Conservation (phyloP, 2,113 vertebrate species). For the Geothlypis trichas region DNA sequence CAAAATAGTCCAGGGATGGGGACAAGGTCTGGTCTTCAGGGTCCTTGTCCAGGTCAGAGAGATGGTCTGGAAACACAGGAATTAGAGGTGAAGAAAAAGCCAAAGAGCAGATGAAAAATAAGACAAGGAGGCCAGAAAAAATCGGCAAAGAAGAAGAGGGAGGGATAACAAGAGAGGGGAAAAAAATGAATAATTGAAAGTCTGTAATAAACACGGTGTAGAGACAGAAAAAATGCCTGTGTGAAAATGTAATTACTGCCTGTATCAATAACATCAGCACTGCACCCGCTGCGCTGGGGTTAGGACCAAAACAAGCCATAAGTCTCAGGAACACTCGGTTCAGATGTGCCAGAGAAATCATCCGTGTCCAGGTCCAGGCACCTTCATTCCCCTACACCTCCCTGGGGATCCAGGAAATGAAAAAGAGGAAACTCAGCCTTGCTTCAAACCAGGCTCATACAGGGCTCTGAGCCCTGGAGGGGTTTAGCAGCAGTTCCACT, state of each 20-base stretch:
- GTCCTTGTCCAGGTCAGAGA: not conserved
- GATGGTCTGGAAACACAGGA: not conserved
- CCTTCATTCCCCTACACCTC: not conserved
- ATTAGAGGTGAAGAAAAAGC: not conserved
- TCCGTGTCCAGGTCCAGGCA: not conserved
- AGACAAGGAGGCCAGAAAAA: not conserved
- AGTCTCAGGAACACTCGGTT: not conserved
- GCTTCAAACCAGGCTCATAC: not conserved
- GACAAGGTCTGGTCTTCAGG: not conserved
- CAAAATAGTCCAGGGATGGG: not conserved
- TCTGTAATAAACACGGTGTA: slow-evolving; percentile 22
- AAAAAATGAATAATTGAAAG: slow-evolving; percentile 40
- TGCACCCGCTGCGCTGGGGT: not conserved
- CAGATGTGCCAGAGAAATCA: not conserved
- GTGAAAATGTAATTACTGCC: slow-evolving; percentile 50
- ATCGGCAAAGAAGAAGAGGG: not conserved
- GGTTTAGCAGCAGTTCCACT: not conserved
- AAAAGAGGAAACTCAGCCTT: not conserved
- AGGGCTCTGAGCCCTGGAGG: too few relatives aligned
- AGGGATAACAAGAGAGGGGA: not conserved
- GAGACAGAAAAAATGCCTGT: not conserved
- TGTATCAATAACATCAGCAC: slow-evolving; percentile 46
- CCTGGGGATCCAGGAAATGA: not conserved
- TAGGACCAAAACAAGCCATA: slow-evolving; percentile 29
- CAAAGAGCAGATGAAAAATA: slow-evolving; percentile 6